Evolutionary conservation across 1,140 invertebrate genomes (phyloP).

Genomic region (Panonychus citri): DNA sequence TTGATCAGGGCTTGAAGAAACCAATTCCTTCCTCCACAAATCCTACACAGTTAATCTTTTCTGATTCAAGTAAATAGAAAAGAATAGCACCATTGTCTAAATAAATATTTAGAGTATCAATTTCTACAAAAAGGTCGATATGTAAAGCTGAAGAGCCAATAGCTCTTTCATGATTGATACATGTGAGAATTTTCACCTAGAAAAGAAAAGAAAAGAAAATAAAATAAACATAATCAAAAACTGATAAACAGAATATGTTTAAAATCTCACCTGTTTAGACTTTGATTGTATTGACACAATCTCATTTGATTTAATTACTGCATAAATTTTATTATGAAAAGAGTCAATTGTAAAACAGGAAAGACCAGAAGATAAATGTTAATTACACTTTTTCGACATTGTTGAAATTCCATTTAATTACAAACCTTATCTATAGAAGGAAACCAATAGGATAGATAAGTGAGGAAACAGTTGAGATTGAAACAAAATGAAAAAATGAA

Average conservation of each 20-base stretch:
- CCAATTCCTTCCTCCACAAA: constrained; percentile 21
- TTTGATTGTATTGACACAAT: neutral
- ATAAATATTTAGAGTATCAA: neutral
- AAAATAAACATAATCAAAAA: neutral
- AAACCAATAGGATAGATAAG: no score
- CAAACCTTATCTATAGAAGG: no score
- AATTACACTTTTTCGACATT: no score
- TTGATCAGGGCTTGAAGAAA: constrained; percentile 39
- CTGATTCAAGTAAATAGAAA: neutral
- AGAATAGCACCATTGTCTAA: neutral
- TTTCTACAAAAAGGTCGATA: neutral
- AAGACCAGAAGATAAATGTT: neutral
- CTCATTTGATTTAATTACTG: neutral
- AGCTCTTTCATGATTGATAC: neutral
- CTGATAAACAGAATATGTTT: neutral
- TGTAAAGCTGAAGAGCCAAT: neutral
- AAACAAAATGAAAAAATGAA: no score
- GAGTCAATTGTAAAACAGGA: neutral
- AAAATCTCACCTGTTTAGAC: neutral
- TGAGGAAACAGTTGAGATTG: no score
- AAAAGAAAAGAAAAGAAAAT: no score
- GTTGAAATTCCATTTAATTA: no score
- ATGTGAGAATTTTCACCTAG: neutral
- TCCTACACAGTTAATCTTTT: neutral
- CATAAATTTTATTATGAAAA: neutral